Evolutionary conservation across 2,888 invertebrate species (phyloP), one percentile per base, ranked within the genome.

Genomic region (Phalera bucephala): DNA sequence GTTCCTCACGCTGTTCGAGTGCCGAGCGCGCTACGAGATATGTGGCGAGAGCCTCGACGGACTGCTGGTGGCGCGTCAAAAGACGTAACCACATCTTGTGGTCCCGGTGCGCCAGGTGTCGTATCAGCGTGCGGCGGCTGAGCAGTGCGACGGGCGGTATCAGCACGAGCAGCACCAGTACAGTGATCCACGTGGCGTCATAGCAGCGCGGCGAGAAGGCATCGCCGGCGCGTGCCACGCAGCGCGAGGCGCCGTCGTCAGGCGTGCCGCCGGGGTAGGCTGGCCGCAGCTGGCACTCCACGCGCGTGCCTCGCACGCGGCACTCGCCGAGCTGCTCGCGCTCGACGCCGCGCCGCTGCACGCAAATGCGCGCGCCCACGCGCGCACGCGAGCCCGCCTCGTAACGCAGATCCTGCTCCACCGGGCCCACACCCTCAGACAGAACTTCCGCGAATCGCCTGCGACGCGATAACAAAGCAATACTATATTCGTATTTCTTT

Each of bases 131-230:
- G 17, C 36, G 2, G 93, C 86, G 40, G 52, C 47, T 30, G 9
- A 14, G 28, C 9, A 17, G 5, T 5, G 17, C 17, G 17, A 33
- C 26, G 4, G 19, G 19, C 60, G 54, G 17, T 26, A 30, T 5
- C 52, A 95, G 94, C 31, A 69, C 75, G 8, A 67, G 58, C 11
- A 45, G 9, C 83, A 89, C 43, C 85, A 40, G 79, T 2, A 68
- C 33, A 7, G 20, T 11, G 28, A 9, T 17, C 29, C 37, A 35
- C 5, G 3, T 6, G 1, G 0, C 48, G 1, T 93, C 93, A 31
- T 93, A 80, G 94, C 96, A 96, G 0, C 66, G 68, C 10, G 95
- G 92, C 1, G 73, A 68, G 10, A 91, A 91, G 15, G 71, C 53
- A 50, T 93, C 91, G 7, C 68, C 70, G 7, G 48, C 40, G 10